phyloP scores from a whole-genome alignment of 1,140 invertebrate species.

The Arctopsyche grandis region DNA sequence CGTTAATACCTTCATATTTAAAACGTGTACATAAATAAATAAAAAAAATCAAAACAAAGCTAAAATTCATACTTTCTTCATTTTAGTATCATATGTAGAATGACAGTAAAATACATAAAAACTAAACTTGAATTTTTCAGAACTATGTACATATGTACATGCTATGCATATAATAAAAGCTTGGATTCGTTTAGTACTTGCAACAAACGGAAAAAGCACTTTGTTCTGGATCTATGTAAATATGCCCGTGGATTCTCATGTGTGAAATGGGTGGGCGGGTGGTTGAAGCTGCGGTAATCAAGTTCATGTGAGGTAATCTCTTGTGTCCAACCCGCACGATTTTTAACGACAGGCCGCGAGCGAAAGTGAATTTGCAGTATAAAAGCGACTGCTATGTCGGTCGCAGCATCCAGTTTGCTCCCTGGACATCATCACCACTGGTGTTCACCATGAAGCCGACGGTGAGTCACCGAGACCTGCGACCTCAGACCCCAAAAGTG shows the following conservation, averaged over 20 bases:
- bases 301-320: slow-evolving; percentile 22
- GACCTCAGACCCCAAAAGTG: background rate
- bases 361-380: slow-evolving; percentile 66
- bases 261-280: background rate
- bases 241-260: background rate
- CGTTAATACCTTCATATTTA: no score
- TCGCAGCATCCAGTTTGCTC: slow-evolving; percentile 76
- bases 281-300: background rate
- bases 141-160: no score
- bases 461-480: slow-evolving; percentile 58
- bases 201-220: no score
- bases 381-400: slow-evolving; percentile 70
- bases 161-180: no score
- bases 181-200: no score
- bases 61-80: no score
- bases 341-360: slow-evolving; percentile 32
- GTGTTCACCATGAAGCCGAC: slow-evolving; percentile 59
- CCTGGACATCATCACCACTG: slow-evolving; percentile 66
- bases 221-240: no score
- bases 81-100: no score
- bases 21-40: no score
- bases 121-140: no score
- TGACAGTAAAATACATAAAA: no score
- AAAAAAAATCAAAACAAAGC: no score
- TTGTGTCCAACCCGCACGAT: slow-evolving; percentile 39